phyloP scores from a whole-genome alignment of 2,888 invertebrate genomes.

The Rhaphigaster nebulosa region DNA sequence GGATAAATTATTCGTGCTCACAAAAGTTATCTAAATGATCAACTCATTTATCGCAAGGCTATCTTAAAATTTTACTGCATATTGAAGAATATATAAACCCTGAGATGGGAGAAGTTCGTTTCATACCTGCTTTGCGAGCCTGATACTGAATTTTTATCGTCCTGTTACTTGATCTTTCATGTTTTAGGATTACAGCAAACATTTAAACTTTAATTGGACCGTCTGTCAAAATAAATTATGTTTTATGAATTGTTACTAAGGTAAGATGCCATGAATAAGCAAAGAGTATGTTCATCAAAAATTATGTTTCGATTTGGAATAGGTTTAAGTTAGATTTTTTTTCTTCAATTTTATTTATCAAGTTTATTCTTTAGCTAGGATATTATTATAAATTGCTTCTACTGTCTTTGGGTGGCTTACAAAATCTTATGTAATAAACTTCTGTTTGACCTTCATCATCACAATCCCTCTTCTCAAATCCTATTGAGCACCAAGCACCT shows the following conservation, averaged over 20 bases:
- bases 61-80: not conserved
- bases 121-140: not conserved
- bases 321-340: not conserved
- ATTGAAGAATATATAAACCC: not conserved
- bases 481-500: no score
- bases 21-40: not conserved
- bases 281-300: not conserved
- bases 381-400: not conserved
- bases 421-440: no score
- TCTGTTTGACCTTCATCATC: no score
- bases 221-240: not conserved
- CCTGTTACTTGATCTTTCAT: not conserved
- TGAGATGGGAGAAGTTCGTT: not conserved
- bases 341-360: not conserved
- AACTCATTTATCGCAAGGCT: not conserved
- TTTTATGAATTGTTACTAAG: not conserved
- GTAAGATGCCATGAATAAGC: not conserved
- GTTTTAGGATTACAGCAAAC: slow-evolving; percentile 20
- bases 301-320: not conserved
- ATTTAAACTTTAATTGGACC: not conserved
- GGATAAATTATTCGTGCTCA: not conserved
- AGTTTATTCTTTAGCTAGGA: not conserved
- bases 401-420: no score
- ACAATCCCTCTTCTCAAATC: no score
- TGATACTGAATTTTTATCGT: not conserved